phyloP scores from a whole-genome alignment of 2,113 vertebrate genomes.

The Lipophrys pholis region DNA sequence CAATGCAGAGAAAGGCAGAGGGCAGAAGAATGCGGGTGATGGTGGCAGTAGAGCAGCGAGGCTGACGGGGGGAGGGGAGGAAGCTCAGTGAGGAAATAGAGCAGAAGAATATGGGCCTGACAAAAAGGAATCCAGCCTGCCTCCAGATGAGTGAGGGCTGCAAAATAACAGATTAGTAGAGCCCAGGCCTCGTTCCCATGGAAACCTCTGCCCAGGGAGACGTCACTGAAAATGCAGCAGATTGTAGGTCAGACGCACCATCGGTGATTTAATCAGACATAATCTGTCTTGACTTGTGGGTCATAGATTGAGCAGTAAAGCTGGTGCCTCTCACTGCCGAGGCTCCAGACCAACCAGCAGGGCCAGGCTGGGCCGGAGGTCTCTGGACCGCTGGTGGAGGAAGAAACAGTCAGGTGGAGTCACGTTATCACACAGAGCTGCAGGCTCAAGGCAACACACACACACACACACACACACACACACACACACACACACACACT shows the following conservation, averaged over 20 bases:
- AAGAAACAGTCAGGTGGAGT: not conserved
- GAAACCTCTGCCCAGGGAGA: slow-evolving; percentile 83
- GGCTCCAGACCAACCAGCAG: slow-evolving; percentile 10
- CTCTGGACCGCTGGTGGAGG: not conserved
- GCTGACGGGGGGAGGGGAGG: not conserved
- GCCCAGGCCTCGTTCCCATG: slow-evolving; percentile 83
- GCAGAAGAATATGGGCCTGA: slow-evolving; percentile 84
- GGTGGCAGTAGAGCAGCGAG: not conserved
- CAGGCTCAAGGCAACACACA: not conserved
- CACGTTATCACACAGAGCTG: not conserved
- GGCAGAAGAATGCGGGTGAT: not conserved
- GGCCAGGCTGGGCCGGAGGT: not conserved
- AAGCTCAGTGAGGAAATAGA: slow-evolving; percentile 79
- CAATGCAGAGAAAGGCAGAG: not conserved
- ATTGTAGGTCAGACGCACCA: slow-evolving; percentile 84
- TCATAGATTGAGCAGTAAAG: slow-evolving; percentile 73
- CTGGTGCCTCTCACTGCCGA: slow-evolving; percentile 43
- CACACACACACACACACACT: too few species aligned
- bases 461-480: too few species aligned
- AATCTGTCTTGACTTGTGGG: slow-evolving; percentile 81
- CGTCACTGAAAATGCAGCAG: slow-evolving; percentile 64
- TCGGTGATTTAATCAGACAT: slow-evolving; percentile 77
- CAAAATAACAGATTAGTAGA: slow-evolving; percentile 81
- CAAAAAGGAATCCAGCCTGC: slow-evolving; percentile 82
- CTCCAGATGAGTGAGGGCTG: slow-evolving; percentile 79